Evolutionary conservation across 2,113 vertebrate species (phyloP).

Genomic region (Puntigrus tetrazona): DNA sequence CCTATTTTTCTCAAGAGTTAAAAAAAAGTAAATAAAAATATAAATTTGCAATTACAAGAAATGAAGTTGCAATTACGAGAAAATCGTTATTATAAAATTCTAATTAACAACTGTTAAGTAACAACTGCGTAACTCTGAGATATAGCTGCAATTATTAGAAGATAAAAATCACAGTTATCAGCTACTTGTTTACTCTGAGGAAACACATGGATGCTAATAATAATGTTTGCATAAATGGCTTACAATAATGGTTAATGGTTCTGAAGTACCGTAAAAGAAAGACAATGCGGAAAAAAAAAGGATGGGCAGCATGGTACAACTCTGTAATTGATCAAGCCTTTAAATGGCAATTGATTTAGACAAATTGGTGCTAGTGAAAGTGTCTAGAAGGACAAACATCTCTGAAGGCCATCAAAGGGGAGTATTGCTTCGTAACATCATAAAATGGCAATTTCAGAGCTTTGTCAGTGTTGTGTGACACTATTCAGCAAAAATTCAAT

Average conservation of each 20-base stretch:
- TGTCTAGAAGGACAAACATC: not conserved
- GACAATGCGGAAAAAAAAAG: not conserved
- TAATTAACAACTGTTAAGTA: not conserved
- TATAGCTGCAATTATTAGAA: not conserved
- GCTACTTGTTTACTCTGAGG: not conserved
- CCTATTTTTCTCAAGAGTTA: not conserved
- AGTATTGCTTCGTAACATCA: not conserved
- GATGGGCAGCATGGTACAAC: not conserved
- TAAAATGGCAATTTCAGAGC: constrained; percentile 13
- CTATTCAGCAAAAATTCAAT: constrained; percentile 10
- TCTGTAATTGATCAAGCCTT: not conserved
- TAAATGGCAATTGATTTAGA: not conserved
- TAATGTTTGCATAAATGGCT: not conserved
- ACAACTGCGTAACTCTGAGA: not conserved
- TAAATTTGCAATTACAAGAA: not conserved
- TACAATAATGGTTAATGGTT: not conserved
- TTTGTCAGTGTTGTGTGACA: not conserved
- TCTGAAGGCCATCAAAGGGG: not conserved
- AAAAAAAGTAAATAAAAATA: not conserved
- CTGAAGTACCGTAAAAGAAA: not conserved
- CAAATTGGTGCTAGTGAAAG: not conserved
- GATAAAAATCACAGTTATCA: not conserved
- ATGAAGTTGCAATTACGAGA: not conserved
- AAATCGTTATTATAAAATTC: not conserved
- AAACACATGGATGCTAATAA: not conserved